phyloP scores from a whole-genome alignment of 2,888 invertebrate genomes.

The Danaus chrysippus region DNA sequence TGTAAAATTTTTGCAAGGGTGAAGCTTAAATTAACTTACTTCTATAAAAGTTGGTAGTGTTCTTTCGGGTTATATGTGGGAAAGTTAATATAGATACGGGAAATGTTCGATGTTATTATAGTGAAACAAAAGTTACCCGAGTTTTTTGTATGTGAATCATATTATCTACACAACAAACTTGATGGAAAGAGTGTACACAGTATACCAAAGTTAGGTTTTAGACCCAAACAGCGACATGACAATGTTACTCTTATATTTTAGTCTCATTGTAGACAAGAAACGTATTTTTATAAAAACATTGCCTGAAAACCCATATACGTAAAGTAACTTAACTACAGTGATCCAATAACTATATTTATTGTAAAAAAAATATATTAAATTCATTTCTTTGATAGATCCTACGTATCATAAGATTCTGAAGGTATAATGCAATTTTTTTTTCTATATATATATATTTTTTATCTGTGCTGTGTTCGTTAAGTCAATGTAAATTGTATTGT shows the following conservation, averaged over 20 bases:
- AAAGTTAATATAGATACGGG: constrained; percentile 42
- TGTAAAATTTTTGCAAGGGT: constrained; percentile 70
- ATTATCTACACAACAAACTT: constrained; percentile 47
- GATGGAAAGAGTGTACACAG: constrained; percentile 65
- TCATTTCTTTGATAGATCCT: constrained; percentile 66
- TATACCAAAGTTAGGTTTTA: constrained; percentile 79
- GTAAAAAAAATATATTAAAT: constrained; percentile 55
- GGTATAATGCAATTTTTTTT: constrained; percentile 69
- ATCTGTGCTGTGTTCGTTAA: constrained; percentile 79
- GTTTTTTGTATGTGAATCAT: constrained; percentile 54
- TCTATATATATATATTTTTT: constrained; percentile 51
- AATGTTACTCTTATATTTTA: constrained; percentile 39
- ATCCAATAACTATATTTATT: constrained; percentile 48
- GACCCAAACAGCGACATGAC: constrained; percentile 12
- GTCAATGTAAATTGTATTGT: constrained; percentile 72
- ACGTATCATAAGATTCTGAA: constrained; percentile 69
- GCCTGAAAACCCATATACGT: constrained; percentile 76
- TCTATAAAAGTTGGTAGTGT: constrained; percentile 59
- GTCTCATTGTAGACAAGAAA: constrained; percentile 45
- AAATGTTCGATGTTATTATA: constrained; percentile 55
- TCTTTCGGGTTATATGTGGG: constrained; percentile 48
- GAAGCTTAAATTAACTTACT: constrained; percentile 67
- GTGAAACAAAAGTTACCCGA: constrained; percentile 74
- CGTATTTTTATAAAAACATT: constrained; percentile 78
- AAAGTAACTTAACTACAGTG: constrained; percentile 71